Base-by-base conservation (phyloP, 1,140 invertebrate species). In the Mya arenaria region DNA sequence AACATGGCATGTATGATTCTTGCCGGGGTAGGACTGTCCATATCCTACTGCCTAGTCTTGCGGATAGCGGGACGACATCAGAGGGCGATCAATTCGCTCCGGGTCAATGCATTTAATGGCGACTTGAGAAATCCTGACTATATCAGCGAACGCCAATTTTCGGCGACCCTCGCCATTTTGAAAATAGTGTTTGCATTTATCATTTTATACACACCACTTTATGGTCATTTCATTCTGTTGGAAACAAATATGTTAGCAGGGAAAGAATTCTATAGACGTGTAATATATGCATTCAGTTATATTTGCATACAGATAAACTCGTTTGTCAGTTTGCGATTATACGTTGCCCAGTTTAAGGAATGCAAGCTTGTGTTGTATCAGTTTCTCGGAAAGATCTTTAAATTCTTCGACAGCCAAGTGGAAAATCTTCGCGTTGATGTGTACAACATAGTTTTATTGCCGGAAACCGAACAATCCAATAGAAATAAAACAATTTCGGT, bases 231-330 rank as follows among this genome's bases (percentile, higher is more conserved):
- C 8, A 30, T 71, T 6, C 23, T 71, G 48, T 52, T 30, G 30
- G 68, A 6, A 32, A 48, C 13, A 48, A 28, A 52, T 32, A 15
- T 19, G 1, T 25, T 17, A 17, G 10, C n/a, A 52, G 15, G 25
- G 17, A 52, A 71, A n/a, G 30, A 48, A 25, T 17, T n/a, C 5
- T 6, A 5, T 5, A 52, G 44, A 30, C 23, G 68, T 5, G 13
- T 52, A 48, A 52, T 71, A 10, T 44, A 71, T 52, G 68, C 41
- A 13, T 1, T 71, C 28, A 30, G n/a, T 17, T 71, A 52, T n/a
- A 2, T 52, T 17, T 71, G 39, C 32, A 52, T 71, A 28, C 68
- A 71, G n/a, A 32, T 71, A 2, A 71, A 71, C 44, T 71, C 68
- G 5, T 52, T 71, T 5, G 39, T 71, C 10, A 44, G 36, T 15